A percentile compares a stretch with the other conserved stretches of the same genome.
These are phyloP conservation scores for Balaeniceps rex DNA, from an alignment of 2,113 vertebrate genomes.

Conservation along the genomic window DNA sequence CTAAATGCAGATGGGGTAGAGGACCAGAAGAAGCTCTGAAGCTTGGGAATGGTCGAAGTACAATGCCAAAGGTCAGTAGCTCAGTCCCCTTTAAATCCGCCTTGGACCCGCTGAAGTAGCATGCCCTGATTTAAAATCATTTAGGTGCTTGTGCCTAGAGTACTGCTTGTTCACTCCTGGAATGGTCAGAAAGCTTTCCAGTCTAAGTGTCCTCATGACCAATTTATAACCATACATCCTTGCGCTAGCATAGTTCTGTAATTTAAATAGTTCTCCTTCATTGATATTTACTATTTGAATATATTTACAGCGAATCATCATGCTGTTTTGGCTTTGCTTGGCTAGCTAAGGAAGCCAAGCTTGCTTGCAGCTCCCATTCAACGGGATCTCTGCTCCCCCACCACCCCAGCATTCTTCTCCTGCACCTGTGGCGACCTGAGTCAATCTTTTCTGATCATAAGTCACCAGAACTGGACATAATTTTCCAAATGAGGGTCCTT, in stretches of 20 bases:
- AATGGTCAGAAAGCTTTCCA: conserved; percentile 1
- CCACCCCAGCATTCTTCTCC: background rate
- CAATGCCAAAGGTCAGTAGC: background rate
- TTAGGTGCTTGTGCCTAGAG: background rate
- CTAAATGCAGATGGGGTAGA: background rate
- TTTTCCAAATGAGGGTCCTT: conserved; percentile 19
- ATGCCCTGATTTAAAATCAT: background rate
- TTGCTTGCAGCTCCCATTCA: background rate
- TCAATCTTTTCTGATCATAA: background rate
- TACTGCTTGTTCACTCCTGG: background rate
- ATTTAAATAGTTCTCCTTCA: background rate
- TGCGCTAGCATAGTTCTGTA: background rate
- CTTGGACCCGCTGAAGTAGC: background rate
- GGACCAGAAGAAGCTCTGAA: background rate
- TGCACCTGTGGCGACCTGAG: background rate
- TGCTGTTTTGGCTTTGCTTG: background rate
- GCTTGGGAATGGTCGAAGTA: background rate
- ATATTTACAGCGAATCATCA: background rate
- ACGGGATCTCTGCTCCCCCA: background rate
- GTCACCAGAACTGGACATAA: background rate
- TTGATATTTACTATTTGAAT: background rate
- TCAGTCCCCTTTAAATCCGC: background rate
- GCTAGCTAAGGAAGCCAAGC: background rate
- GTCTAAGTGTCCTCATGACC: background rate
- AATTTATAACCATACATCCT: background rate